Evolutionary conservation across 2,888 invertebrate genomes (phyloP).

Genomic region (Trichopria drosophilae): DNA sequence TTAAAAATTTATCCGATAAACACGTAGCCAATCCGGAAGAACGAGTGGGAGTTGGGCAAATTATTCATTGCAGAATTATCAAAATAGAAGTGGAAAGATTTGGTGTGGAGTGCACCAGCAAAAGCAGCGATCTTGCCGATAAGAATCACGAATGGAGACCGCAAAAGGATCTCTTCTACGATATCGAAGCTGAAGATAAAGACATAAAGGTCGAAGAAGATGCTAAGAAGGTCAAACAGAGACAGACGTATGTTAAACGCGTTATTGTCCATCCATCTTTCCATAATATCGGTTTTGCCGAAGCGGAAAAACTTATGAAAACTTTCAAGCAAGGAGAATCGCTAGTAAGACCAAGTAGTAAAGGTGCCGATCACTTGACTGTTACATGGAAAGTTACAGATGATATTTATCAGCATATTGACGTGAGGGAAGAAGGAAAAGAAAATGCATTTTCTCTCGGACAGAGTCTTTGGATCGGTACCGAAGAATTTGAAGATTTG

Average conservation of each 20-base stretch:
- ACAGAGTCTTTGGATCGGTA: slow-evolving; percentile 80
- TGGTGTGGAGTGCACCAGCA: slow-evolving; percentile 89
- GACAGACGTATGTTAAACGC: slow-evolving; percentile 87
- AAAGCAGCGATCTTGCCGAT: slow-evolving; percentile 88
- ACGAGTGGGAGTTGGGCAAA: slow-evolving; percentile 81
- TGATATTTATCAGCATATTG: slow-evolving; percentile 93
- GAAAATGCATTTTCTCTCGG: slow-evolving; percentile 95
- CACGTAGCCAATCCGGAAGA: slow-evolving; percentile 92
- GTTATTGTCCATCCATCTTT: slow-evolving; percentile 98
- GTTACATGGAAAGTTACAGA: slow-evolving; percentile 99
- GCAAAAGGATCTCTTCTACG: slow-evolving; percentile 86
- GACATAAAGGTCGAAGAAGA: slow-evolving; percentile 80
- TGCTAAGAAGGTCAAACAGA: slow-evolving; percentile 78
- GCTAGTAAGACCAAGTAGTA: slow-evolving; percentile 94
- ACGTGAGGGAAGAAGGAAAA: slow-evolving; percentile 93
- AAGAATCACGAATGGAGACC: slow-evolving; percentile 92
- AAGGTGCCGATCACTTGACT: slow-evolving; percentile 93
- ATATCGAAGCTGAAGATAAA: slow-evolving; percentile 79
- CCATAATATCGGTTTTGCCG: slow-evolving; percentile 91
- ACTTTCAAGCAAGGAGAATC: slow-evolving; percentile 96
- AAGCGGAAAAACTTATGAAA: slow-evolving; percentile 88
- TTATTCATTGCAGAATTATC: slow-evolving; percentile 85
- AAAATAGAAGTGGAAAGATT: slow-evolving; percentile 96
- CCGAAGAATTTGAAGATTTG: slow-evolving; percentile 95
- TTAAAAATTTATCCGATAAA: slow-evolving; percentile 90